These are phyloP conservation scores for Laterallus jamaicensis DNA, from an alignment of 2,113 vertebrate species.

Conservation along the genomic window DNA sequence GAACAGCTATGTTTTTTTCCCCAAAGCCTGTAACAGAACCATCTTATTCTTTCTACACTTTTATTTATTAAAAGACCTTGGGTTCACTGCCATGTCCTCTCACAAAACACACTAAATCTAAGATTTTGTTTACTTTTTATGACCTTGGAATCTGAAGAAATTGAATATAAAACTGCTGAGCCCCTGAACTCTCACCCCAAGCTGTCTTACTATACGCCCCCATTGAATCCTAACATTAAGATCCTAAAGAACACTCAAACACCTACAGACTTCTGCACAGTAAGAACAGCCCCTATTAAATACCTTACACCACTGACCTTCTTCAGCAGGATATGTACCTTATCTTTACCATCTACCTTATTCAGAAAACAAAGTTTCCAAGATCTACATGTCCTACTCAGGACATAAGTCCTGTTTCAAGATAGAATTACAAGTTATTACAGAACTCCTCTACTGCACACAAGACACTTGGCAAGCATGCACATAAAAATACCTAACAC, in stretches of 20 bases:
- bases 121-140: background rate
- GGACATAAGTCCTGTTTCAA: background rate
- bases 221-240: background rate
- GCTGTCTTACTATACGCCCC: background rate
- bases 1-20: background rate
- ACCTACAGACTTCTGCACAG: background rate
- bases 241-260: background rate
- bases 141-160: background rate
- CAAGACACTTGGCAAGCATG: background rate
- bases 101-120: background rate
- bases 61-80: background rate
- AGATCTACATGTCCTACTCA: background rate
- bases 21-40: background rate
- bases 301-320: background rate
- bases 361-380: background rate
- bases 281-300: background rate
- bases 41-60: background rate
- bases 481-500: background rate
- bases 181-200: background rate
- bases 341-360: background rate
- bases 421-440: background rate
- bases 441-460: background rate
- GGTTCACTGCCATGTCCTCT: background rate
- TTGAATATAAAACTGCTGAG: background rate
- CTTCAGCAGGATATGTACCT: background rate